Evolutionary conservation across 2,797 vertebrate species (phyloP), one percentile per base, ranked within the genome.

Genomic region (Mallotus villosus): DNA sequence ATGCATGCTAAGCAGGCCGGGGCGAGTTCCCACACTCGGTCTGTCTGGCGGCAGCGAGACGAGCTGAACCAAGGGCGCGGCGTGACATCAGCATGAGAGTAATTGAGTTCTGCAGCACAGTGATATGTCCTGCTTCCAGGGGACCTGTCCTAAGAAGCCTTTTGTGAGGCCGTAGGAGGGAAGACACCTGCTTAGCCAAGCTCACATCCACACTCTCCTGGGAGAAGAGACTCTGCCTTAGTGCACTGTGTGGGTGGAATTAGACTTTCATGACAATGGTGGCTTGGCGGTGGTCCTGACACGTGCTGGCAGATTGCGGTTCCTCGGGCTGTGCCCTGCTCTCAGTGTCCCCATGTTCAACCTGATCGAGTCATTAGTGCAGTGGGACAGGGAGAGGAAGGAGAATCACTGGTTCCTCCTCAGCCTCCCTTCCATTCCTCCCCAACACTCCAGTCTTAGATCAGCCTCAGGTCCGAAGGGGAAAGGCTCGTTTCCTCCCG

Each of bases 221-320:
- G 16, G 19, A 9, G 25, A 76, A 82, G 79, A 82, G 75, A 78
- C 71, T 53, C 59, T 76, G 79, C 77, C 76, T 79, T 67, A 65
- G 67, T 65, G 64, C 78, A 78, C 85, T 84, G 81, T 84, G 81
- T 77, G 66, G 71, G 77, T 74, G 2, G 78, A 74, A 78, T 89
- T 88, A 88, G 83, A 87, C 85, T 88, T 86, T 88, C 81, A 85
- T 86, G 89, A 90, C 85, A 87, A 87, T 82, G 83, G 89, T 82
- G 84, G 78, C 84, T 91, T 90, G 90, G 87, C 90, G 82, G 76
- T 68, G 41, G 85, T 84, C 81, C 81, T 88, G 90, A 92, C 90
- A 87, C 84, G 80, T 85, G 88, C 88, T 82, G 83, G 81, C 92
- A 92, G 91, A 92, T 90, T 92, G 91, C 81, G 78, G 63, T 80